These are phyloP conservation scores for Camelus bactrianus DNA, from an alignment of 2,113 vertebrate species.

Conservation along the genomic window DNA sequence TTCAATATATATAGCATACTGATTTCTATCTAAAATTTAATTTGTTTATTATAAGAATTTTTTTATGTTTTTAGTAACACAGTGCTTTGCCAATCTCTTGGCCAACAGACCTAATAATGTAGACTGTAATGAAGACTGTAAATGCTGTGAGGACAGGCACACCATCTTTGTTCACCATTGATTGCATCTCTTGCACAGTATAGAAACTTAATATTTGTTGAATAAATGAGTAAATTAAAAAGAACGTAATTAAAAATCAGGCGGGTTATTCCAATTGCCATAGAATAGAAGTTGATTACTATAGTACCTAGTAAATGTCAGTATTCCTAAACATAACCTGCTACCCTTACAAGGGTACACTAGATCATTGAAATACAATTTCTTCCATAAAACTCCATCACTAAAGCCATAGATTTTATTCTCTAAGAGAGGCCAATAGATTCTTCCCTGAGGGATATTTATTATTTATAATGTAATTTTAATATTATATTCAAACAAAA, in stretches of 20 bases:
- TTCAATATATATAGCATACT: background rate
- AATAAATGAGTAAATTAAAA: constrained; percentile 25
- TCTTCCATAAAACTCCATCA: background rate
- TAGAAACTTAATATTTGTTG: background rate
- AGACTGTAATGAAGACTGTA: background rate
- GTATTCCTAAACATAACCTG: background rate
- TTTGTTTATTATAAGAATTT: background rate
- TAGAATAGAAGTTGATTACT: background rate
- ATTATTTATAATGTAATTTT: background rate
- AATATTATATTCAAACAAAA: background rate
- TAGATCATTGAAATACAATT: background rate
- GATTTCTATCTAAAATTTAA: background rate
- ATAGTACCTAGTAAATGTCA: background rate
- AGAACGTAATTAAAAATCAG: background rate
- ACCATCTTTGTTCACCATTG: background rate
- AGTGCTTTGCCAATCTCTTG: background rate
- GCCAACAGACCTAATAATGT: background rate
- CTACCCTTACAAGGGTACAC: background rate
- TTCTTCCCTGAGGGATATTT: background rate
- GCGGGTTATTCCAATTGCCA: background rate
- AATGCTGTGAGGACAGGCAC: background rate
- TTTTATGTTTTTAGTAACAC: background rate
- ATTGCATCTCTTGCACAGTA: background rate
- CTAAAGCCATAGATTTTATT: background rate
- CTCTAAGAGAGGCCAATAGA: background rate